Evolutionary conservation across 2,888 invertebrate species (phyloP).

Genomic region (Acanthosepion lycidas): DNA sequence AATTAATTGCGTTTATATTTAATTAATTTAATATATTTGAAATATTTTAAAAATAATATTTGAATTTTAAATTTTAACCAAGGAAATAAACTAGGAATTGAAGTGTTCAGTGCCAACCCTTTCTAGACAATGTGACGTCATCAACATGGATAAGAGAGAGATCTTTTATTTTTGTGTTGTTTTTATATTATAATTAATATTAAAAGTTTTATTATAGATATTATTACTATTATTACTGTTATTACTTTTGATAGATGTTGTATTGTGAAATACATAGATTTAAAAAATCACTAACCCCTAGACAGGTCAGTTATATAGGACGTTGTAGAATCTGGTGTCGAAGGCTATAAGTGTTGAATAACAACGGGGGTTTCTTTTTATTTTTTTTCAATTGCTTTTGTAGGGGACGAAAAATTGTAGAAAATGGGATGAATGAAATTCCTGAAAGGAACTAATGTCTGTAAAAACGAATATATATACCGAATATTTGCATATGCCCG

Average conservation of each 20-base stretch:
- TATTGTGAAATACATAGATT: neutral
- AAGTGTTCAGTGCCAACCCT: neutral
- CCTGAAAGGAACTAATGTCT: neutral
- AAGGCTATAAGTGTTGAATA: neutral
- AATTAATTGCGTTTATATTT: too few relatives aligned
- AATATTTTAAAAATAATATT: neutral
- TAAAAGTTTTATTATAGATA: neutral
- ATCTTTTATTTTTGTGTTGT: neutral
- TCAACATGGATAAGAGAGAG: neutral
- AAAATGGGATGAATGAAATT: conserved; percentile 2
- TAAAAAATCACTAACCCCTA: neutral
- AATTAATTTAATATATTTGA: too few relatives aligned
- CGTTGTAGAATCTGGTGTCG: neutral
- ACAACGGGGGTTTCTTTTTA: neutral
- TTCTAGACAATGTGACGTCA: neutral
- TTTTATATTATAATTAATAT: neutral
- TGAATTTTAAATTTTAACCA: neutral
- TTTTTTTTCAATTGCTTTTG: neutral
- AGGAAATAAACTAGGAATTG: neutral
- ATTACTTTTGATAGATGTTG: neutral
- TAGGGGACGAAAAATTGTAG: neutral
- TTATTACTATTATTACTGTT: neutral
- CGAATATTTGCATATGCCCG: neutral
- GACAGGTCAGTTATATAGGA: neutral
- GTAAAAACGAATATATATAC: neutral